A percentile compares a stretch with the other conserved stretches of the same genome.
These are phyloP conservation scores for Craterocephalus amniculus DNA, from an alignment of 2,797 vertebrate species.

Conservation along the genomic window DNA sequence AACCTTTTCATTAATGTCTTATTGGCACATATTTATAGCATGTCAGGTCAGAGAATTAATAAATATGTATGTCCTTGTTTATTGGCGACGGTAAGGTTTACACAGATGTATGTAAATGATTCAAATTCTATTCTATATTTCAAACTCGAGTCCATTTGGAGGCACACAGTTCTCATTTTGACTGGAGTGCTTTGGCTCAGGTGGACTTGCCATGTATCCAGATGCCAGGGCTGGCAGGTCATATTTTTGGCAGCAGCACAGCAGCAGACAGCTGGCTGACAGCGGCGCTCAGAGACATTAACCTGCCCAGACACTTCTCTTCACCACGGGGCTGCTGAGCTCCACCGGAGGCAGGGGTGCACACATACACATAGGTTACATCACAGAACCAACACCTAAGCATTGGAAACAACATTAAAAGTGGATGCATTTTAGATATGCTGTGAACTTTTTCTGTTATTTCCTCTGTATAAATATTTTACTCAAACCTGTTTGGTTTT, in stretches of 20 bases:
- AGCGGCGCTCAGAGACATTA: slow-evolving; percentile 39
- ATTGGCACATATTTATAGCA: background rate
- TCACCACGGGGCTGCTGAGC: slow-evolving; percentile 35
- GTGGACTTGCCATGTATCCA: slow-evolving; percentile 11
- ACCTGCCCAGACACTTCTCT: slow-evolving; percentile 62
- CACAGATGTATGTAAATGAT: background rate
- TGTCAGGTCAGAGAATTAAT: too few relatives aligned
- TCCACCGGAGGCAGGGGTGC: background rate
- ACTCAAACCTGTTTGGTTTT: background rate
- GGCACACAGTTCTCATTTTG: slow-evolving; percentile 1
- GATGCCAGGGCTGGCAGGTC: slow-evolving; percentile 41
- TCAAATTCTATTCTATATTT: background rate
- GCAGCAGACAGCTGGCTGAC: slow-evolving; percentile 61
- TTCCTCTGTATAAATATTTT: background rate
- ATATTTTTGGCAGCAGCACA: slow-evolving; percentile 54
- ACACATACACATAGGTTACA: background rate
- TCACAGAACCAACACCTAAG: background rate
- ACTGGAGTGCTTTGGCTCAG: slow-evolving; percentile 29
- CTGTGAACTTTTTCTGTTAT: background rate
- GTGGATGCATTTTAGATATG: background rate
- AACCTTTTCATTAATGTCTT: background rate
- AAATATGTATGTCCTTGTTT: background rate
- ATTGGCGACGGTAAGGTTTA: background rate
- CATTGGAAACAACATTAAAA: background rate
- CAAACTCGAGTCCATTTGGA: background rate